Evolutionary conservation across 2,888 invertebrate species (phyloP).

Genomic region (Lydus trimaculatus): DNA sequence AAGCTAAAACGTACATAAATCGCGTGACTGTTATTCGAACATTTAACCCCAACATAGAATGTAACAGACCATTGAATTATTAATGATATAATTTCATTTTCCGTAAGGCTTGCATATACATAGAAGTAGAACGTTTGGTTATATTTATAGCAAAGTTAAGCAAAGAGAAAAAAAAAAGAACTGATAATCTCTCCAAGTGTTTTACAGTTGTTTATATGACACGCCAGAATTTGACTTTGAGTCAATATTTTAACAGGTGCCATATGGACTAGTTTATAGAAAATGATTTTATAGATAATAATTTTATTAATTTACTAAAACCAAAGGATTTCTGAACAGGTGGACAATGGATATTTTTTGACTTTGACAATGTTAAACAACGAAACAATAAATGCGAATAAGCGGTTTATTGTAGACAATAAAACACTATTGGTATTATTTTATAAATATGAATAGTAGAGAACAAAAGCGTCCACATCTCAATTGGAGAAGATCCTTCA

Average conservation of each 20-base stretch:
- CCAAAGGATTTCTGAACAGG: not conserved
- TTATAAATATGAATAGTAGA: not conserved
- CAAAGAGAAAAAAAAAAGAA: not conserved
- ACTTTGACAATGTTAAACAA: not conserved
- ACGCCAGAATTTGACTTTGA: slow-evolving; percentile 25
- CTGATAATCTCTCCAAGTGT: slow-evolving; percentile 1
- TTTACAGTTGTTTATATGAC: slow-evolving; percentile 11
- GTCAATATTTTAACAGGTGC: slow-evolving; percentile 25
- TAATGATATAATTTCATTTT: slow-evolving; percentile 52
- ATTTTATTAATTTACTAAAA: slow-evolving; percentile 1
- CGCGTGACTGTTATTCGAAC: slow-evolving; percentile 45
- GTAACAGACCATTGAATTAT: slow-evolving; percentile 56
- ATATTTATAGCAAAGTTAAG: not conserved
- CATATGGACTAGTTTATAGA: slow-evolving; percentile 23
- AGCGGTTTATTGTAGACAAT: not conserved
- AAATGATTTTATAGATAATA: slow-evolving; percentile 15
- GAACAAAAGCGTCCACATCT: not conserved
- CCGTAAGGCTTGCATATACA: not conserved
- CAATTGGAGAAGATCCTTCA: slow-evolving; percentile 8
- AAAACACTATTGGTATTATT: not conserved
- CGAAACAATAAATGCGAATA: not conserved
- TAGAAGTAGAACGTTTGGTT: not conserved
- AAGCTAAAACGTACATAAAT: slow-evolving; percentile 20
- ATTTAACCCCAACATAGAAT: slow-evolving; percentile 57
- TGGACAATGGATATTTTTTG: slow-evolving; percentile 9